Percentiles rank a stretch among this genome's conserved stretches.
Evolutionary conservation across 2,888 invertebrate species (phyloP).

Genomic region (Eupithecia insigniata): DNA sequence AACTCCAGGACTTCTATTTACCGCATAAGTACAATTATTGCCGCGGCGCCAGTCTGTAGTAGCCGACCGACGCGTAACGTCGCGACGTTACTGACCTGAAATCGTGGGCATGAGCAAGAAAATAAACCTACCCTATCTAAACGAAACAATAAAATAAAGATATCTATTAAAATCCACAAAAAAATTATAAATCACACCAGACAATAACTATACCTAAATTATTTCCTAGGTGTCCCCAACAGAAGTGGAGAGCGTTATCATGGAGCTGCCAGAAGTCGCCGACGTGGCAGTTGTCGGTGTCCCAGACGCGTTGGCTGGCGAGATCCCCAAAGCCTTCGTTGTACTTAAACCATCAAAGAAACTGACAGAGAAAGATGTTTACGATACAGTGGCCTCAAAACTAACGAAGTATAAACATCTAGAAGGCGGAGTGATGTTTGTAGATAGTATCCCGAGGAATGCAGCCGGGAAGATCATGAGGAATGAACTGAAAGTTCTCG

Average conservation of each 20-base stretch:
- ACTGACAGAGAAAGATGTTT: conserved; percentile 83
- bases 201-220: background rate
- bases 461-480: conserved; percentile 90
- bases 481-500: conserved; percentile 85
- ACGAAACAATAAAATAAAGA: background rate
- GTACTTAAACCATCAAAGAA: conserved; percentile 84
- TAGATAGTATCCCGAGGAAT: conserved; percentile 89
- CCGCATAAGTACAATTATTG: background rate
- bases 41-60: too few relatives aligned
- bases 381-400: conserved; percentile 85
- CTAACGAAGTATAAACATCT: conserved; percentile 89
- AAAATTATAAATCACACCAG: background rate
- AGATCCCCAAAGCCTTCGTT: conserved; percentile 90
- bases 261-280: conserved; percentile 88
- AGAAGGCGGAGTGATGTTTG: conserved; percentile 88
- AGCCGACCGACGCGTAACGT: too few relatives aligned
- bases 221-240: conserved; percentile 90
- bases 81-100: too few relatives aligned
- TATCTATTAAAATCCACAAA: background rate
- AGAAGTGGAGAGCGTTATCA: conserved; percentile 90
- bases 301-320: conserved; percentile 88
- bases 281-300: conserved; percentile 92
- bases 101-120: too few relatives aligned
- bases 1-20: background rate
- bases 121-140: background rate